These are phyloP conservation scores for Apamea monoglypha DNA, from an alignment of 2,888 invertebrate genomes.

Conservation along the genomic window DNA sequence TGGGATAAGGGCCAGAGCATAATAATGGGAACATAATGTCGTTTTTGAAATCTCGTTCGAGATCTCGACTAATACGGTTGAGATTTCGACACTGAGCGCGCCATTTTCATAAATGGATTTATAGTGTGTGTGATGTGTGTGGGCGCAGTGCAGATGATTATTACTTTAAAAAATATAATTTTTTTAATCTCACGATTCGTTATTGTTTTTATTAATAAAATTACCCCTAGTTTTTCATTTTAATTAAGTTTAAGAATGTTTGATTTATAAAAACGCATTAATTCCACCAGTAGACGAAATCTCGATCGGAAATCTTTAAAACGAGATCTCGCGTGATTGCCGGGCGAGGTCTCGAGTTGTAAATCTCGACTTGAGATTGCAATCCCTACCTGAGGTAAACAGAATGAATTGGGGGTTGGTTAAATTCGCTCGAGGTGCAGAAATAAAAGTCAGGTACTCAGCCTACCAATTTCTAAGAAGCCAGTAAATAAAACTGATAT, in stretches of 20 bases:
- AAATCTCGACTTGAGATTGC: not conserved
- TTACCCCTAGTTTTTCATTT: not conserved
- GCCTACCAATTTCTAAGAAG: not conserved
- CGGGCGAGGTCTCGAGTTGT: not conserved
- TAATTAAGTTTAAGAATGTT: not conserved
- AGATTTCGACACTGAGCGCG: no score
- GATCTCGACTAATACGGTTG: not conserved
- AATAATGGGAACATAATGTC: not conserved
- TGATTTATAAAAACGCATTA: no score
- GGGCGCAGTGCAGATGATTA: not conserved
- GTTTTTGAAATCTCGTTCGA: not conserved
- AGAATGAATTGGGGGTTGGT: not conserved
- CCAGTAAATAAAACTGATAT: not conserved
- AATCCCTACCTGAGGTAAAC: not conserved
- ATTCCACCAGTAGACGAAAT: not conserved
- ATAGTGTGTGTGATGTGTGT: not conserved
- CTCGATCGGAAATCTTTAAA: not conserved
- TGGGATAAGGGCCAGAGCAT: not conserved
- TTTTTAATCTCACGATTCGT: not conserved
- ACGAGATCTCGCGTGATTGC: not conserved
- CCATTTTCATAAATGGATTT: not conserved
- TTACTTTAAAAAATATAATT: not conserved
- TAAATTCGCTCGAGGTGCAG: not conserved
- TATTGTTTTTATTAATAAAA: not conserved
- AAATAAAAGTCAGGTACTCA: not conserved